Evolutionary conservation across 1,140 invertebrate species (phyloP), one percentile per base, ranked within the genome.

Genomic region (Heliconius himera): DNA sequence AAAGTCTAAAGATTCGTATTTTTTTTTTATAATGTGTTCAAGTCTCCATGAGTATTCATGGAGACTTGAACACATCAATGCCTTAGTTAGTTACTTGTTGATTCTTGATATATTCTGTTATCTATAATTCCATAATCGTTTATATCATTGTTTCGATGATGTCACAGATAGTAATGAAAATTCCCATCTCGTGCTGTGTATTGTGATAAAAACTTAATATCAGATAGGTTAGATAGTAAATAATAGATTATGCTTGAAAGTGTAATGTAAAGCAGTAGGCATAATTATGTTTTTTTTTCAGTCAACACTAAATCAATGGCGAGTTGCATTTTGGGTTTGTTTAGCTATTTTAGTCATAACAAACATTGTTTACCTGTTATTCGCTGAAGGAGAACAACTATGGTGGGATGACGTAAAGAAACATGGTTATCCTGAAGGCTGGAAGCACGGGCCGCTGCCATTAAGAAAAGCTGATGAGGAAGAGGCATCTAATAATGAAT

Each of bases 281-380:
- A 29, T 51, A 22, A 5, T 78, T 60, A 41, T 73, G 51, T 77
- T 0, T 73, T 70, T 54, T 88, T 93, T 95, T 79, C 93, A 98
- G 97, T 96, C 96, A 81, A 96, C 96, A 8, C 85, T 97, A 2
- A 91, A 95, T 33, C 96, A 98, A 93, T 98, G 98, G 98, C 95
- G 97, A 72, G 89, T 96, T 2, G 97, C 98, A 0, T 98, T 98
- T 89, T 98, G 97, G 96, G 96, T 98, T 54, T 96, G 97, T 5
- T 95, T 97, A 29, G 96, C 85, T 0, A 95, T 98, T 1, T 96
- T 98, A 80, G 89, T 96, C 1, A 82, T 96, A 5, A 97, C 97
- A 0, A 97, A 97, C 79, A 78, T 97, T 1, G 81, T 98, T 9
- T 98, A 97, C 85, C 83, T 96, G 22, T 83, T 97, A 9, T 96